A percentile compares a stretch with the other conserved stretches of the same genome.
phyloP scores from a whole-genome alignment of 2,797 vertebrate genomes.

The Bradypodion pumilum region DNA sequence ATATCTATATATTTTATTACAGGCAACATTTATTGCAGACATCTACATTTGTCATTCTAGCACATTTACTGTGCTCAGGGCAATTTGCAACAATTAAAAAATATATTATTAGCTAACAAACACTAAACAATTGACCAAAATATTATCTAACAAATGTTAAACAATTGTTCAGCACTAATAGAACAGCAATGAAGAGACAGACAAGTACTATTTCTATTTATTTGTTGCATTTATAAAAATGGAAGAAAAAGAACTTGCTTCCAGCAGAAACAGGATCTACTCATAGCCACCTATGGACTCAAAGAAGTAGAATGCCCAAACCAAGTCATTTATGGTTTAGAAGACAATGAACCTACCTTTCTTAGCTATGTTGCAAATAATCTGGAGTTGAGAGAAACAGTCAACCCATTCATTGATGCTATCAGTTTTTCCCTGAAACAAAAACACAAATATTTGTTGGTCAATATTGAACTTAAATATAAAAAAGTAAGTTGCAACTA shows the following conservation, averaged over 20 bases:
- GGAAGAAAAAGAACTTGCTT: neutral
- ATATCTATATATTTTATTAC: neutral
- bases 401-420: conserved; percentile 60
- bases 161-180: neutral
- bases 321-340: neutral
- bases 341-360: conserved; percentile 67
- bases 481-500: too few relatives aligned
- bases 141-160: neutral
- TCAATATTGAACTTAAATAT: neutral
- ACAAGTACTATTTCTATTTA: too few relatives aligned
- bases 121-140: neutral
- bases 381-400: conserved; percentile 63
- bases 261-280: neutral
- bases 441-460: conserved; percentile 31
- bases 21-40: neutral
- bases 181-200: neutral
- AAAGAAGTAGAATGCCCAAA: neutral
- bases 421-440: conserved; percentile 52
- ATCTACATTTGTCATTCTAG: neutral
- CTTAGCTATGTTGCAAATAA: conserved; percentile 64
- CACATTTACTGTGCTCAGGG: neutral
- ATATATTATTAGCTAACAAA: neutral
- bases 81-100: neutral
- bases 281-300: neutral
- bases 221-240: too few relatives aligned